Percentiles rank a stretch among this genome's conserved stretches.
Conservation (phyloP, 2,797 vertebrate genomes). For the Sphenopsis melanotis region DNA sequence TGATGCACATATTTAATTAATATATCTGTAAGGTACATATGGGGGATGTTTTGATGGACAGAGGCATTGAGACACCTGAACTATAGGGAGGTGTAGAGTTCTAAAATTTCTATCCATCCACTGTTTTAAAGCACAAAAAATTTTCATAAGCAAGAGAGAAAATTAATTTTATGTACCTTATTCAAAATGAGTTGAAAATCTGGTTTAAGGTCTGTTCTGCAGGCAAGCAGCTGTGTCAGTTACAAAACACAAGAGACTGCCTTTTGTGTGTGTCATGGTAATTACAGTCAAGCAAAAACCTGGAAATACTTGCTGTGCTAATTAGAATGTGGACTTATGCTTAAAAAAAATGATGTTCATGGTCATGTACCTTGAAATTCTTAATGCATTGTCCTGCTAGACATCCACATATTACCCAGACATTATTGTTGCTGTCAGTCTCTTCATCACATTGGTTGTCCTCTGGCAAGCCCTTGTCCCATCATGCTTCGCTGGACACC, state of each 20-base stretch:
- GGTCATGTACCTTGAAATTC: not conserved
- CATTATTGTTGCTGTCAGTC: constrained; percentile 11
- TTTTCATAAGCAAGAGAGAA: not conserved
- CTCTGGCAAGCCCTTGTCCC: constrained; percentile 17
- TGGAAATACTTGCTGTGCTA: not conserved
- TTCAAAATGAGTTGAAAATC: not conserved
- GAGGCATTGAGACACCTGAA: not conserved
- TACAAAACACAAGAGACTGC: not conserved
- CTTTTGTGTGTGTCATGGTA: not conserved
- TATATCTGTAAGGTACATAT: not conserved
- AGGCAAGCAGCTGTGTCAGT: not conserved
- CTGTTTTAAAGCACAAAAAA: not conserved
- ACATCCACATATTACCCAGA: not conserved
- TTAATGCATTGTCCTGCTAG: not conserved
- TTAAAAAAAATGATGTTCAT: not conserved
- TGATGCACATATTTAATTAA: not conserved
- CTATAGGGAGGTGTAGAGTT: not conserved
- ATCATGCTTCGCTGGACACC: not conserved
- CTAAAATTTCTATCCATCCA: not conserved
- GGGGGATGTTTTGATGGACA: not conserved
- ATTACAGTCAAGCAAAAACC: not conserved
- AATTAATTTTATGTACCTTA: not conserved
- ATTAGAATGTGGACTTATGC: not conserved
- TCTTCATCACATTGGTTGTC: not conserved
- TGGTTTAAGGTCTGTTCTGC: not conserved